Evolutionary conservation across 2,888 invertebrate genomes (phyloP), one percentile per base, ranked within the genome.

Genomic region (Sericinus montela): DNA sequence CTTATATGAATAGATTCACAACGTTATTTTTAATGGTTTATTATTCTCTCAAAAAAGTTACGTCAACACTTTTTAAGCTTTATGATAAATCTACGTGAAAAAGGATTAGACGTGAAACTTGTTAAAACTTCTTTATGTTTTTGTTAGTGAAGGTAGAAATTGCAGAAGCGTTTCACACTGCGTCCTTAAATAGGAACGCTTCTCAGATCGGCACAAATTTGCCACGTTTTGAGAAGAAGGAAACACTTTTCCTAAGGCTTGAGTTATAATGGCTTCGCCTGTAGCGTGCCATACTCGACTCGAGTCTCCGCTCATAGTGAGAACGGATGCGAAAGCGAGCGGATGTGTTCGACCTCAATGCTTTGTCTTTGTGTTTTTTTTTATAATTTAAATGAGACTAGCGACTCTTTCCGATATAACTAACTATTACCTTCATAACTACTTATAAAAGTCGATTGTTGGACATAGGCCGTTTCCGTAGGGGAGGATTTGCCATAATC

Each of bases 171-270:
- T 52, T 23, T 43, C 48, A 54, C 49, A 55, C 47, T 49, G 51
- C 55, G 57, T 55, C 51, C 56, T 56, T 55, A 57, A 57, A 58
- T 49, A 52, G 55, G 54, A 55, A 51, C 45, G 51, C 58, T 52
- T 52, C 36, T 55, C 48, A 57, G 50, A 62, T 65, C 61, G 62
- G 55, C 59, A 56, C 48, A 54, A 59, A 63, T 60, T 63, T 58
- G 53, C 58, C 52, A 55, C 57, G 55, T 61, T 61, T 60, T 47
- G 49, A 48, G 55, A 52, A 55, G 51, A 48, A 54, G 51, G 56
- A 49, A 58, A 57, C 60, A 58, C 55, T 60, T 57, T 56, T 47
- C 51, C 48, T 43, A 54, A 41, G 52, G 48, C 50, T 50, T 51
- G 41, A 42, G 52, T 52, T 49, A 48, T 44, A 49, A 49, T 45